A percentile compares a stretch with the other conserved stretches of the same genome.
These are phyloP conservation scores for Perdita meconis DNA, from an alignment of 2,888 invertebrate species.

Conservation along the genomic window DNA sequence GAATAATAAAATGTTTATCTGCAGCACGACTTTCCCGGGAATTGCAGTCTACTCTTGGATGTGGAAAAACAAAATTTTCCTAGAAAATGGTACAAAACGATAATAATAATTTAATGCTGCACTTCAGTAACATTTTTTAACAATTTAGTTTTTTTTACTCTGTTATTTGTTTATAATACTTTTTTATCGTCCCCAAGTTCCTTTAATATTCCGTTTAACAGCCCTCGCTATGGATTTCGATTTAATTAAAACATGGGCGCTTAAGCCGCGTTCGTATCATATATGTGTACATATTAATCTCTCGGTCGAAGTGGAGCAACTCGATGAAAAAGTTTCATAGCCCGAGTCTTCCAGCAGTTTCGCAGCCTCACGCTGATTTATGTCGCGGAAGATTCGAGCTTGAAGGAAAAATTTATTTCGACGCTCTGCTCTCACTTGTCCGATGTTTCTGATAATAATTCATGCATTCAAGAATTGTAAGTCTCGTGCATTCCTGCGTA, in stretches of 20 bases:
- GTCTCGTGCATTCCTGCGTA: conserved; percentile 1
- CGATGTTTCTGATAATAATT: conserved; percentile 48
- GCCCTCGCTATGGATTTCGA: conserved; percentile 47
- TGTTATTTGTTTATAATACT: conserved; percentile 15
- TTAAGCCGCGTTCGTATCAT: conserved; percentile 53
- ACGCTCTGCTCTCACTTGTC: conserved; percentile 25
- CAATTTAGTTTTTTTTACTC: not conserved
- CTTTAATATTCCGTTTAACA: conserved; percentile 41
- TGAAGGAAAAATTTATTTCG: conserved; percentile 42
- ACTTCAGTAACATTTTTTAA: too few relatives aligned
- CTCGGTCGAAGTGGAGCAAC: conserved; percentile 7
- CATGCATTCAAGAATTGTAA: conserved; percentile 13
- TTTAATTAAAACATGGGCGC: conserved; percentile 64
- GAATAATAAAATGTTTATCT: too few relatives aligned
- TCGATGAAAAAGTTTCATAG: conserved; percentile 55
- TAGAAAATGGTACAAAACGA: too few relatives aligned
- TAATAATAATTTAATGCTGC: too few relatives aligned
- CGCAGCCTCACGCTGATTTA: conserved; percentile 41
- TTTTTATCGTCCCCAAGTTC: conserved; percentile 19
- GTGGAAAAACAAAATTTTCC: too few relatives aligned
- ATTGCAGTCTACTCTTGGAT: too few relatives aligned
- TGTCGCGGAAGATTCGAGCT: conserved; percentile 5
- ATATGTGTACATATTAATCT: conserved; percentile 65
- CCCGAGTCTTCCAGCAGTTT: conserved; percentile 37
- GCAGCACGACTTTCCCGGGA: too few relatives aligned